These are phyloP conservation scores for Cetonia aurata DNA, from an alignment of 2,888 invertebrate genomes.

Conservation along the genomic window DNA sequence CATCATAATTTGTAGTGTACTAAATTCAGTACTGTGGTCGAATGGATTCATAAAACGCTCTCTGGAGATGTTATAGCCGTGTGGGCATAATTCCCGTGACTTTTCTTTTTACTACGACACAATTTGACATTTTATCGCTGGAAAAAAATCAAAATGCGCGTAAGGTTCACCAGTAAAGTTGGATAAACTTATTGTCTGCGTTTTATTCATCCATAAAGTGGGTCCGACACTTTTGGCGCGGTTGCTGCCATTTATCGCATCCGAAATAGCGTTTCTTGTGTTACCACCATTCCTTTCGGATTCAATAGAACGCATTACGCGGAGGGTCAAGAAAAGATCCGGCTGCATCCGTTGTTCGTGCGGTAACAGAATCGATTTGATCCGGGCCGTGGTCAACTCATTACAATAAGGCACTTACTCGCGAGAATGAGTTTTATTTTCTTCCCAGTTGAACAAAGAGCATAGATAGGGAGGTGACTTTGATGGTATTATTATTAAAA, in stretches of 20 bases:
- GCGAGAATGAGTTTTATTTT: constrained; percentile 1
- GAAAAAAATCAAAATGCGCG: constrained; percentile 26
- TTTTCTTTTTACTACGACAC: constrained; percentile 16
- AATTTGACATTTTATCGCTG: constrained; percentile 15
- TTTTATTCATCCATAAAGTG: constrained; percentile 35
- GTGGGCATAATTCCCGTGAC: neutral
- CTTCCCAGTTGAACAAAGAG: neutral
- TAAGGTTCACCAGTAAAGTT: constrained; percentile 21
- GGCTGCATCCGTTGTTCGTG: constrained; percentile 16
- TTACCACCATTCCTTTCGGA: constrained; percentile 10
- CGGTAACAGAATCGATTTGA: constrained; percentile 16
- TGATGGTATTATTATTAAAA: no score
- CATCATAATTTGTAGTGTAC: neutral
- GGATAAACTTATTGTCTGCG: constrained; percentile 32
- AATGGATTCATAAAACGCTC: constrained; percentile 7
- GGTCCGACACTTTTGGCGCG: constrained; percentile 2
- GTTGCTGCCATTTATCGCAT: constrained; percentile 27
- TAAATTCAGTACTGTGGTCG: neutral
- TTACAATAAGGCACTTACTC: constrained; percentile 13
- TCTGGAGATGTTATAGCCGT: neutral
- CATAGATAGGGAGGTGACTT: no score
- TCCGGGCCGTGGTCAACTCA: constrained; percentile 15
- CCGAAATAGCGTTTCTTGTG: constrained; percentile 24
- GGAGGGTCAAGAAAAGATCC: constrained; percentile 18
- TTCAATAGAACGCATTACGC: constrained; percentile 31